A percentile compares a stretch with the other conserved stretches of the same genome.
phyloP scores from a whole-genome alignment of 2,888 invertebrate species.

The Drosophila maculinotata region DNA sequence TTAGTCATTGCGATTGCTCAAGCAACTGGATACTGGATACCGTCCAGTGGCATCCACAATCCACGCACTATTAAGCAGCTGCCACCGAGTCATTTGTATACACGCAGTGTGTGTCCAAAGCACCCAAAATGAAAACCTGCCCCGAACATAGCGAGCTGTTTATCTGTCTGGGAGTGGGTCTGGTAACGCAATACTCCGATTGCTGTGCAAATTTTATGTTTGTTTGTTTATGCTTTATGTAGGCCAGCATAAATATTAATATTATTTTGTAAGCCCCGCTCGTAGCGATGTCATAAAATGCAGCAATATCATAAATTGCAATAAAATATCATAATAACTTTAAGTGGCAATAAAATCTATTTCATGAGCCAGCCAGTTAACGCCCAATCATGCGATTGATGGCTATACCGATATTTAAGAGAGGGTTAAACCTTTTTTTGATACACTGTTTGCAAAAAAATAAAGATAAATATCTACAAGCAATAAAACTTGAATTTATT shows the following conservation, averaged over 20 bases:
- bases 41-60: constrained; percentile 59
- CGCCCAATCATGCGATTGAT: constrained; percentile 39
- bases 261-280: constrained; percentile 57
- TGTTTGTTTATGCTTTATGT: constrained; percentile 59
- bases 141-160: constrained; percentile 47
- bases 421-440: background rate
- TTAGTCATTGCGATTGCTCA: constrained; percentile 49
- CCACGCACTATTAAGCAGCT: constrained; percentile 76
- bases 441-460: background rate
- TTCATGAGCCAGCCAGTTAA: constrained; percentile 47
- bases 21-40: constrained; percentile 45
- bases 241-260: constrained; percentile 73
- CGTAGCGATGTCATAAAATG: constrained; percentile 47
- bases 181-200: constrained; percentile 61
- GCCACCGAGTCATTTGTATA: constrained; percentile 47
- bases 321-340: constrained; percentile 47
- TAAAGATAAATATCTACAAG: background rate
- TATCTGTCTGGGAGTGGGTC: constrained; percentile 26
- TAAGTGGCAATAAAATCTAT: constrained; percentile 48
- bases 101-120: constrained; percentile 2
- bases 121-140: constrained; percentile 34
- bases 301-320: constrained; percentile 41
- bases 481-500: constrained; percentile 7
- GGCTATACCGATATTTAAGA: background rate
- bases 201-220: constrained; percentile 52